These are phyloP conservation scores for Drosophila formosana DNA, from an alignment of 2,888 invertebrate species.

Conservation along the genomic window DNA sequence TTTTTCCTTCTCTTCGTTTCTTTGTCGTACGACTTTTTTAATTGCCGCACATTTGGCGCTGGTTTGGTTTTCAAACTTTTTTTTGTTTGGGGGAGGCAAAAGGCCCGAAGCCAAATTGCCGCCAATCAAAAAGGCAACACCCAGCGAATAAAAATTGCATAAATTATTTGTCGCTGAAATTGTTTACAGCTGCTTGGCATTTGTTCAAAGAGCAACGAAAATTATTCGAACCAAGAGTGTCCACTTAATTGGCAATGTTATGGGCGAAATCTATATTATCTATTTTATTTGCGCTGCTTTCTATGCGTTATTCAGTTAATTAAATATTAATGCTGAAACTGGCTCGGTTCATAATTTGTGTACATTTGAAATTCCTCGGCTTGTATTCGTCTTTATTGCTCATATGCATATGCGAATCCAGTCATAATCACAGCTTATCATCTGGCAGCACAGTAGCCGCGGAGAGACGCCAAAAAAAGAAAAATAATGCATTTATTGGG, in stretches of 20 bases:
- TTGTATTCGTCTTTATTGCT: background rate
- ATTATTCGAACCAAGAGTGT: constrained; percentile 1
- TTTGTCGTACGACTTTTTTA: constrained; percentile 67
- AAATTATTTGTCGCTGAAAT: constrained; percentile 65
- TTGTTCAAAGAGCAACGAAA: background rate
- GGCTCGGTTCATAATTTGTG: background rate
- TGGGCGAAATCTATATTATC: background rate
- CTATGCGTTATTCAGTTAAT: background rate
- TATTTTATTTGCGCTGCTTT: background rate
- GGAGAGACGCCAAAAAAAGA: constrained; percentile 74
- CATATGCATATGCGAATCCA: constrained; percentile 1
- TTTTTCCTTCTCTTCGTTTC: constrained; percentile 27
- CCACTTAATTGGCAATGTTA: constrained; percentile 9
- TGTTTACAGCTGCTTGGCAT: constrained; percentile 60
- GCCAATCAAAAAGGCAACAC: constrained; percentile 77
- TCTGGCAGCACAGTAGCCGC: constrained; percentile 73
- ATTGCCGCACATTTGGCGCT: constrained; percentile 71
- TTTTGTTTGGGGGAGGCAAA: constrained; percentile 17
- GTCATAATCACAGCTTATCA: constrained; percentile 11
- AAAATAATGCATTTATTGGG: constrained; percentile 84
- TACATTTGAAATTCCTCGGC: background rate
- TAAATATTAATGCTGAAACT: background rate
- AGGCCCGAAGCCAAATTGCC: constrained; percentile 69
- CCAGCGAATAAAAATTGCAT: constrained; percentile 81
- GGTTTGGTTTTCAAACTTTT: constrained; percentile 46